Percentiles rank a stretch among this genome's conserved stretches.
These are phyloP conservation scores for Nephrotoma guestfalica DNA, from an alignment of 2,888 invertebrate species.

Conservation along the genomic window DNA sequence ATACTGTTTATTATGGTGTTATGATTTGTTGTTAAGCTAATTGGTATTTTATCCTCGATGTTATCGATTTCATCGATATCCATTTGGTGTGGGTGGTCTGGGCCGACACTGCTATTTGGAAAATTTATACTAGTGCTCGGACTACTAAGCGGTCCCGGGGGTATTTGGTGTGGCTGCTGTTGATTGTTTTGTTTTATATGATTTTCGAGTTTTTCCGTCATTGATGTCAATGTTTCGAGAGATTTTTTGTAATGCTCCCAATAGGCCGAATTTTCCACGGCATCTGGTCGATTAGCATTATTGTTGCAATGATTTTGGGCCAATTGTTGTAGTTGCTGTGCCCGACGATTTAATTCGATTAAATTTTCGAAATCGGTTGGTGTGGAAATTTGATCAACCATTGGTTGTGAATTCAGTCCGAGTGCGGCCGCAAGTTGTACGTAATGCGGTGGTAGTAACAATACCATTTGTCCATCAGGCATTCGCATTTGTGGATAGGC, in stretches of 20 bases:
- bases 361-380: slow-evolving; percentile 28
- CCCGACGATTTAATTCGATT: slow-evolving; percentile 24
- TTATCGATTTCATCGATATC: slow-evolving; percentile 1
- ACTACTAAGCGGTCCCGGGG: background rate
- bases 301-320: slow-evolving; percentile 12
- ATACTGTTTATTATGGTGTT: background rate
- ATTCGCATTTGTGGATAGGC: slow-evolving; percentile 31
- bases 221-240: slow-evolving; percentile 15
- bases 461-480: slow-evolving; percentile 38
- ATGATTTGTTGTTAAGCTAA: background rate
- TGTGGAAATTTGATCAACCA: slow-evolving; percentile 25
- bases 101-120: background rate
- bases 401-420: slow-evolving; percentile 25
- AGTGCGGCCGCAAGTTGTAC: slow-evolving; percentile 40
- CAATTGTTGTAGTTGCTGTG: slow-evolving; percentile 16
- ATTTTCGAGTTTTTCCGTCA: slow-evolving; percentile 6
- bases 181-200: background rate
- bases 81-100: background rate
- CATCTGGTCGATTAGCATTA: background rate
- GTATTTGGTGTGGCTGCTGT: background rate
- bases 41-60: slow-evolving; percentile 1
- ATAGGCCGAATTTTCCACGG: background rate
- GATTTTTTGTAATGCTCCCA: slow-evolving; percentile 6
- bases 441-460: slow-evolving; percentile 42
- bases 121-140: background rate